These are phyloP conservation scores for Heliconius sara DNA, from an alignment of 2,888 invertebrate species.

Conservation along the genomic window DNA sequence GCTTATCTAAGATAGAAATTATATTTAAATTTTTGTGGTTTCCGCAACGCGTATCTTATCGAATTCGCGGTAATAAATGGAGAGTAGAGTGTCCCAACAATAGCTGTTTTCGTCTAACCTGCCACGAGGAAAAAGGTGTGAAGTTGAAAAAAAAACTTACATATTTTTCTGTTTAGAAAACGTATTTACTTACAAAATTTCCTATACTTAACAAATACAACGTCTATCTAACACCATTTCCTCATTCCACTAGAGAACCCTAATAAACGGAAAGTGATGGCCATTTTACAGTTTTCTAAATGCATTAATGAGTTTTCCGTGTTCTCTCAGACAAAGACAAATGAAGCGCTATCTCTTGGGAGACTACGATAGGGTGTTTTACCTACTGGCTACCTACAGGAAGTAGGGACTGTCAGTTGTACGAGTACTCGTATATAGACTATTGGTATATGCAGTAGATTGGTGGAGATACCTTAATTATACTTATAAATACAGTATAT, in stretches of 20 bases:
- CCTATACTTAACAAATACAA: neutral
- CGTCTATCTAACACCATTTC: neutral
- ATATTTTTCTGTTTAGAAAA: neutral
- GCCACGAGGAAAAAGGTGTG: neutral
- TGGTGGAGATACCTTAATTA: neutral
- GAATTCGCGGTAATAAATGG: too few relatives aligned
- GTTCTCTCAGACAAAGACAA: constrained; percentile 53
- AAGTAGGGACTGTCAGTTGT: neutral
- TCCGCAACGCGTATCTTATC: too few relatives aligned
- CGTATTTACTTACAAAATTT: neutral
- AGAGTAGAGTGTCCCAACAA: neutral
- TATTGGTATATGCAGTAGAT: neutral
- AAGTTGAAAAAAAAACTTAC: neutral
- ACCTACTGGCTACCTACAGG: neutral
- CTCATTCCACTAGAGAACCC: neutral
- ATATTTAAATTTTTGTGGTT: too few relatives aligned
- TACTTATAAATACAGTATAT: neutral
- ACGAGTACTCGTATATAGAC: neutral
- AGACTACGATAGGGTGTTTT: constrained; percentile 15
- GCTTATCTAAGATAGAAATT: too few relatives aligned
- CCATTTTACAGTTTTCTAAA: constrained; percentile 33
- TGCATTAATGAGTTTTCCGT: constrained; percentile 65
- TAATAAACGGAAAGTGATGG: constrained; percentile 28
- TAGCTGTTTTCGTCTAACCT: neutral
- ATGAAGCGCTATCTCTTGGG: constrained; percentile 49